Evolutionary conservation across 1,140 invertebrate species (phyloP).

Genomic region (Aradophagus sp.): DNA sequence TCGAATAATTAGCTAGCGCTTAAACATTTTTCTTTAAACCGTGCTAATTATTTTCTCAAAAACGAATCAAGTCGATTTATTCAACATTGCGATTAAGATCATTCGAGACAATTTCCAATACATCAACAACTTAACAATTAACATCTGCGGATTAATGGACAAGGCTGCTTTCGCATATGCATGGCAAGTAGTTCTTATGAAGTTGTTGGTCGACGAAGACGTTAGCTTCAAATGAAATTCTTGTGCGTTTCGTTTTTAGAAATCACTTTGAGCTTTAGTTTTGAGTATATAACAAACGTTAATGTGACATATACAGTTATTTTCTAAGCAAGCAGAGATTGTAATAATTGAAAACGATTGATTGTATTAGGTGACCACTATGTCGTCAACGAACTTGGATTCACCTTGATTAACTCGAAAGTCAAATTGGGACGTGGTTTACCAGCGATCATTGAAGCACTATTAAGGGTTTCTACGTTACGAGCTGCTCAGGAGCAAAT

Average conservation of each 20-base stretch:
- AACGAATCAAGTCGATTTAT: too few relatives aligned
- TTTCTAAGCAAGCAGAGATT: too few relatives aligned
- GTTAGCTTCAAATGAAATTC: slow-evolving; percentile 23
- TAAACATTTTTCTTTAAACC: too few relatives aligned
- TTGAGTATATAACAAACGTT: too few relatives aligned
- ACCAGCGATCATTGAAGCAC: slow-evolving; percentile 64
- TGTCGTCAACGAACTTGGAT: slow-evolving; percentile 62
- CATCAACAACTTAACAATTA: slow-evolving; percentile 30
- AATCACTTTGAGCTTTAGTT: too few relatives aligned
- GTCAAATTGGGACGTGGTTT: slow-evolving; percentile 67
- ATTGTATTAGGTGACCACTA: slow-evolving; percentile 60
- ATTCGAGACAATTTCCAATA: slow-evolving; percentile 13
- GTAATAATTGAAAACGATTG: too few relatives aligned
- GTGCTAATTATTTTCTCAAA: too few relatives aligned
- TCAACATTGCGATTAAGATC: slow-evolving; percentile 8
- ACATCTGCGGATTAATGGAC: slow-evolving; percentile 66
- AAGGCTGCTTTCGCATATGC: slow-evolving; percentile 51
- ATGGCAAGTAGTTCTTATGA: slow-evolving; percentile 55
- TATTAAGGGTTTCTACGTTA: slow-evolving; percentile 69
- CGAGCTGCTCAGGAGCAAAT: slow-evolving; percentile 66
- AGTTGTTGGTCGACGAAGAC: slow-evolving; percentile 22
- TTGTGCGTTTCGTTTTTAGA: slow-evolving; percentile 2
- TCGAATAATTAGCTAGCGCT: too few relatives aligned
- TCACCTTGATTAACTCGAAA: slow-evolving; percentile 59
- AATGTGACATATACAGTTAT: too few relatives aligned